Evolutionary conservation across 2,113 vertebrate genomes (phyloP), one percentile per base, ranked within the genome.

Genomic region (Eonycteris spelaea): DNA sequence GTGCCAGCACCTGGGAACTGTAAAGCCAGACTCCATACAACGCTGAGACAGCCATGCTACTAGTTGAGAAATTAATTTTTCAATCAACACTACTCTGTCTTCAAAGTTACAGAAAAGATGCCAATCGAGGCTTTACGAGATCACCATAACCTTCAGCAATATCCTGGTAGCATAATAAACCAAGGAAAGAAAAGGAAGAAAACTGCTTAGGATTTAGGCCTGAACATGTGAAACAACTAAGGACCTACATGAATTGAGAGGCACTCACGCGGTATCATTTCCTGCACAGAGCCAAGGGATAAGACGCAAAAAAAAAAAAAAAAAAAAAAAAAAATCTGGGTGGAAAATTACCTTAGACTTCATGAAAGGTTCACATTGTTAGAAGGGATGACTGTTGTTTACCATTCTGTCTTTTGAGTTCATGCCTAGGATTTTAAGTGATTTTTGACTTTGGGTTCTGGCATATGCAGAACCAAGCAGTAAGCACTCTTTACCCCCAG

Each of bases 321-420:
- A 43, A 43, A 43, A 43, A 43, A 9, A n/a, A 78, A 59, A 45
- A 82, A 77, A 61, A 43, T 59, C 51, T 19, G 33, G 3, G 1
- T 92, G 87, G 86, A 97, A 97, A 97, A 84, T 94, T 95, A 55
- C 84, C 95, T 96, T 10, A 95, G 95, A 83, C 30, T 73, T 96
- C 86, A 94, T 95, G 95, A 97, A 98, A 97, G 86, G 28, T 38
- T 97, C 45, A 24, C 89, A 90, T 90, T 95, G 78, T 84, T 59
- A 55, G 65, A 90, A 77, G 15, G 21, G 33, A 77, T 61, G 91
- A 65, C 38, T 33, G 80, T 83, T 86, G 93, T 59, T 97, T 79
- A 95, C 48, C 7, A 1, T 89, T 86, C n/a, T 96, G 63, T 91
- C 93, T 95, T 94, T 48, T 19, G n/a, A 96, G 80, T 51, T 48